Percentiles rank a stretch among this genome's conserved stretches.
Evolutionary conservation across 2,113 vertebrate genomes (phyloP).

Genomic region (Saguinus midas): DNA sequence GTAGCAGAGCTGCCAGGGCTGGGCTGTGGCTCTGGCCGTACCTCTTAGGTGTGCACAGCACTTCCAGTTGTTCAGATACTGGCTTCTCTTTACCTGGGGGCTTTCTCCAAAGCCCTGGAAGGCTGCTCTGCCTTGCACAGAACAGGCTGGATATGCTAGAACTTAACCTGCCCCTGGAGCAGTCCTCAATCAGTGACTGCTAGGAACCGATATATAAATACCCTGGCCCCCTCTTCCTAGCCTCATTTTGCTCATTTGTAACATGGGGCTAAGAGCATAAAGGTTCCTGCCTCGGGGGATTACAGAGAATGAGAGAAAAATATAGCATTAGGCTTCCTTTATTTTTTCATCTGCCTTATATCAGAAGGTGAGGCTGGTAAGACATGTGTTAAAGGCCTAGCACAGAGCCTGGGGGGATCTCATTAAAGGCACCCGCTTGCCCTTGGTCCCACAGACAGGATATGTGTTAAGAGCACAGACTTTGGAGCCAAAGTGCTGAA

Average conservation of each 20-base stretch:
- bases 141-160: not conserved
- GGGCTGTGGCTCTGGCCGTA: not conserved
- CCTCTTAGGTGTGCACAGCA: not conserved
- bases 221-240: not conserved
- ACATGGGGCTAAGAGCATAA: not conserved
- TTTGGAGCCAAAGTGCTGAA: not conserved
- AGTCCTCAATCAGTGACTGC: not conserved
- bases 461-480: not conserved
- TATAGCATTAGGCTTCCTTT: not conserved
- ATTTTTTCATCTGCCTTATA: not conserved
- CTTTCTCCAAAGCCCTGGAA: not conserved
- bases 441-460: not conserved
- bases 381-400: not conserved
- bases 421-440: not conserved
- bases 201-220: not conserved
- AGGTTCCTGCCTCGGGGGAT: not conserved
- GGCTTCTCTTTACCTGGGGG: not conserved
- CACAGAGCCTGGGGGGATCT: not conserved
- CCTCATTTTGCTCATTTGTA: not conserved
- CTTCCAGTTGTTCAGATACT: not conserved
- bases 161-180: not conserved
- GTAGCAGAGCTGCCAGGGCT: not conserved
- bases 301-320: not conserved
- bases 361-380: not conserved
- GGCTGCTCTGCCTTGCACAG: not conserved